These are phyloP conservation scores for Erpobdella octoculata DNA, from an alignment of 2,888 invertebrate species.

Conservation along the genomic window DNA sequence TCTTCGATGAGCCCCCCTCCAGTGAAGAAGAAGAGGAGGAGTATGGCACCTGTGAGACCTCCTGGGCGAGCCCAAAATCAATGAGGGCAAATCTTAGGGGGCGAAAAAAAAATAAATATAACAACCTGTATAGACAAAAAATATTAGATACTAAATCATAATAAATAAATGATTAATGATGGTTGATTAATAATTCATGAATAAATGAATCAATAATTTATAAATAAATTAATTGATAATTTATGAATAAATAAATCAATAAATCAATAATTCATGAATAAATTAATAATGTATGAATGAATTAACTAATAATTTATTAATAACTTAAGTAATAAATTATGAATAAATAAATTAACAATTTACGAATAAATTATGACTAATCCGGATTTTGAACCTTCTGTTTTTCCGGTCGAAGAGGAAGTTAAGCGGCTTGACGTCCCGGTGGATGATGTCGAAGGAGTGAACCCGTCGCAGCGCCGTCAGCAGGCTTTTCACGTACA, in stretches of 20 bases:
- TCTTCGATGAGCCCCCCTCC: background rate
- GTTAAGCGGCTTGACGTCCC: constrained; percentile 84
- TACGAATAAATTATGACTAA: too few relatives aligned
- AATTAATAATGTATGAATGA: background rate
- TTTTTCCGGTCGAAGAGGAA: constrained; percentile 73
- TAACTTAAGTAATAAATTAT: background rate
- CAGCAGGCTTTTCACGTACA: constrained; percentile 73
- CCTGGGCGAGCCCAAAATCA: constrained; percentile 80
- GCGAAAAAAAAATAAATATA: too few relatives aligned
- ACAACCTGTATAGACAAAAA: too few relatives aligned
- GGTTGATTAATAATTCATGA: too few relatives aligned
- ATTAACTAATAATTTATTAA: too few relatives aligned
- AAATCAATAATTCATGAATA: background rate
- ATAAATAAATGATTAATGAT: too few relatives aligned
- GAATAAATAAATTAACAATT: background rate
- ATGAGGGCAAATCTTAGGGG: constrained; percentile 61
- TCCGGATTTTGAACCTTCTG: constrained; percentile 12
- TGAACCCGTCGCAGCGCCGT: constrained; percentile 72
- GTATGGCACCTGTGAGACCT: constrained; percentile 38
- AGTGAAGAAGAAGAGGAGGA: background rate
- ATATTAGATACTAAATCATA: too few relatives aligned
- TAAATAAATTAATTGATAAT: background rate
- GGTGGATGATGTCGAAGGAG: constrained; percentile 73
- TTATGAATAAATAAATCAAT: background rate
- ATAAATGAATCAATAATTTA: too few relatives aligned